Base-by-base conservation (phyloP, 2,113 vertebrate species). In the Varanus komodoensis region DNA sequence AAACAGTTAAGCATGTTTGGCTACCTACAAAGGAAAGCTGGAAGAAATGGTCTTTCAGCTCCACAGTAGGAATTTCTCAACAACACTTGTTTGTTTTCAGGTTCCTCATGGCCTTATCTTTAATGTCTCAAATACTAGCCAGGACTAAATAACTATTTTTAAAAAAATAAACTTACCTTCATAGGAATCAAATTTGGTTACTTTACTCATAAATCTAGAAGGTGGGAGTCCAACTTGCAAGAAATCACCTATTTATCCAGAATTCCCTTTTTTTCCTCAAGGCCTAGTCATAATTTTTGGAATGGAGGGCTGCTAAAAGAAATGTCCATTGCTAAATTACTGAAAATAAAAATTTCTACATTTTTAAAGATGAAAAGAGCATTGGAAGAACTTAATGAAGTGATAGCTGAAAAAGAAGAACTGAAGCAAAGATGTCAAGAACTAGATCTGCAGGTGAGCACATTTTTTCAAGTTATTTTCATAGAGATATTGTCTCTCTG, bases 381-480 rank as follows among this genome's bases (percentile, higher is more conserved):
- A 50, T 92, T 98, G 25, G 98, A 99, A 94, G 97, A 99, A 27
- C 97, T 99, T 87, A 93, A 97, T 84, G 98, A 98, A 89, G 97
- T 98, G 57, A 83, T 97, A 61, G 93, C 98, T 89, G 98, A 99
- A 94, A 99, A 99, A 95, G 98, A 99, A 68, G 98, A 98, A 29
- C 91, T 99, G 69, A 97, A 97, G 32, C 99, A 99, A 79, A 98
- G 99, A 90, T 99, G 99, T 91, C 98, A 99, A 94, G 99, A 99
- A 94, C 96, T 99, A 34, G 99, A 99, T 90, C 91, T 98, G 75
- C 99, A 99, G 98, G 99, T 99, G 93, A 94, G 93, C 64, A 44
- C 15, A 14, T 80, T n/a, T 32, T 17, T 14, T 8, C 4, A 69
- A 44, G 32, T 54, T 2, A 3, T 38, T 89, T 74, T 77, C 4